Conservation (phyloP, 2,888 invertebrate species). For the Cheilosia scutellata region DNA sequence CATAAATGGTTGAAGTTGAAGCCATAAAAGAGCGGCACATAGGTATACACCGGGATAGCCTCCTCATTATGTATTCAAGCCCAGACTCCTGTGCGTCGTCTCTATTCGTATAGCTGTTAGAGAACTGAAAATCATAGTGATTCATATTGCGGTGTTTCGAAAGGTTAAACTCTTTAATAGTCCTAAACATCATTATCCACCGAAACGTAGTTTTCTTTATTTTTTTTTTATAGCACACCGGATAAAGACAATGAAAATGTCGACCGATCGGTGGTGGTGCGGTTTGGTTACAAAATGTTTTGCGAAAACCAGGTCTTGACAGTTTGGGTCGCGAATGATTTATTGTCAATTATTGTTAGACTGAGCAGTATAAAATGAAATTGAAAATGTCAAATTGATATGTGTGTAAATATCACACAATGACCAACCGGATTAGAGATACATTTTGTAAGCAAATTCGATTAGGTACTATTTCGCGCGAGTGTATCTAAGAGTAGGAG, state of each 20-base stretch:
- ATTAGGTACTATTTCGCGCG: slow-evolving; percentile 67
- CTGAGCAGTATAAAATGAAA: slow-evolving; percentile 33
- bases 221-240: slow-evolving; percentile 1
- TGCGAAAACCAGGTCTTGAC: slow-evolving; percentile 47
- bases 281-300: slow-evolving; percentile 59
- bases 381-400: slow-evolving; percentile 51
- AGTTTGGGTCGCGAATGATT: slow-evolving; percentile 33
- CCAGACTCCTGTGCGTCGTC: slow-evolving; percentile 52
- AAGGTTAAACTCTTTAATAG: slow-evolving; percentile 59
- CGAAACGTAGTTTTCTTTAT: background rate
- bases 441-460: slow-evolving; percentile 14
- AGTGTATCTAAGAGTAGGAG: background rate
- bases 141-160: slow-evolving; percentile 62
- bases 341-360: slow-evolving; percentile 45
- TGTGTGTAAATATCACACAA: slow-evolving; percentile 6
- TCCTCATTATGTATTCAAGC: slow-evolving; percentile 62
- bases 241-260: slow-evolving; percentile 29
- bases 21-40: background rate
- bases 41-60: slow-evolving; percentile 6
- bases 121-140: slow-evolving; percentile 33
- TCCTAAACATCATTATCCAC: slow-evolving; percentile 47
- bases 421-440: slow-evolving; percentile 46
- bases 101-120: slow-evolving; percentile 4
- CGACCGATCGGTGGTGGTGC: slow-evolving; percentile 4
- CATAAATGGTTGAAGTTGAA: background rate